Conservation (phyloP, 2,113 vertebrate species). For the Cyphomyrus discorhynchus region DNA sequence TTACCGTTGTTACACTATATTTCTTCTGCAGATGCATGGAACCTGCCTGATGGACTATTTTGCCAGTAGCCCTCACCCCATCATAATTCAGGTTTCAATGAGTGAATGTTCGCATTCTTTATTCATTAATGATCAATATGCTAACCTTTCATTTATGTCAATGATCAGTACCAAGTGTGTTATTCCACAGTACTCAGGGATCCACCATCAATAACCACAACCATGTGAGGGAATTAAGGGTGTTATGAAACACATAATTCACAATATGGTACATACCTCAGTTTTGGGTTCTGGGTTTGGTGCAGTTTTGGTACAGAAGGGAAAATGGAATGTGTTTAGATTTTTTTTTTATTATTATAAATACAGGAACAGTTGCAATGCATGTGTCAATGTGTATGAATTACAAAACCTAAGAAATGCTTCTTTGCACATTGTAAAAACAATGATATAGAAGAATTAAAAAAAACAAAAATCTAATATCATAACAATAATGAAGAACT, state of each 20-base stretch:
- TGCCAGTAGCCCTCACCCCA: not conserved
- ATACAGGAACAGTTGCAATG: not conserved
- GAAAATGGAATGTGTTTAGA: too few species aligned
- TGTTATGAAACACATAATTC: not conserved
- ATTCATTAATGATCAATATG: not conserved
- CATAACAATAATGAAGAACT: too few species aligned
- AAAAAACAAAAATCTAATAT: too few species aligned
- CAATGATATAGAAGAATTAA: not conserved
- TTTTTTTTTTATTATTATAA: too few species aligned
- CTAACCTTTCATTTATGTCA: not conserved
- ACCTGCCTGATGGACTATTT: not conserved
- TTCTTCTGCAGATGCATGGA: not conserved
- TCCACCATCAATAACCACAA: not conserved
- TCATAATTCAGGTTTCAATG: not conserved
- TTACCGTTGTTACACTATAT: not conserved
- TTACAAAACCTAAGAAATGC: not conserved
- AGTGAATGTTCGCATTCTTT: not conserved
- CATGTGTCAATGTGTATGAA: not conserved
- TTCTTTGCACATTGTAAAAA: not conserved
- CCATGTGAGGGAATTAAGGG: not conserved
- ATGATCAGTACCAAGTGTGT: not conserved
- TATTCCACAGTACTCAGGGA: not conserved
- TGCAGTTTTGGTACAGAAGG: too few species aligned
- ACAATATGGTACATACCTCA: not conserved
- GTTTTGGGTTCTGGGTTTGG: too few species aligned